Conservation (phyloP, 1,140 invertebrate genomes). For the Drosophila burlai region DNA sequence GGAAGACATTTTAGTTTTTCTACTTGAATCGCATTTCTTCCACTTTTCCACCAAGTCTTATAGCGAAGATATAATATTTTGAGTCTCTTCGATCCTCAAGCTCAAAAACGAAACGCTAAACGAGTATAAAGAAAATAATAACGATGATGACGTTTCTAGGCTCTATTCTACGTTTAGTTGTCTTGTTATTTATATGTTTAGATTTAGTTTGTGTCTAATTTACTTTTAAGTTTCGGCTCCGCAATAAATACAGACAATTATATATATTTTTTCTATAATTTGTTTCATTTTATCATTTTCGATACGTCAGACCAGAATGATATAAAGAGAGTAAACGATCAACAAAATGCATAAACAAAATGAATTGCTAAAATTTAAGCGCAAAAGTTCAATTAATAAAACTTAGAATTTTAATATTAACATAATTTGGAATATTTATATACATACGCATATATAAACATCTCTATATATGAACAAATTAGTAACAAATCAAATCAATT, state of each 20-base stretch:
- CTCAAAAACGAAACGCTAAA: conserved; percentile 28
- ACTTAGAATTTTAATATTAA: conserved; percentile 78
- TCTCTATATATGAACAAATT: conserved; percentile 53
- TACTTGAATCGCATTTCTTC: conserved; percentile 82
- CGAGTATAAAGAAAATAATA: conserved; percentile 12
- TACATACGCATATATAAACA: conserved; percentile 66
- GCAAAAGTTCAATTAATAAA: conserved; percentile 83
- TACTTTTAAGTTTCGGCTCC: conserved; percentile 63
- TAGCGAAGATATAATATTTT: conserved; percentile 30
- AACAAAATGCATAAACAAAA: conserved; percentile 39
- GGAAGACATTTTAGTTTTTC: conserved; percentile 65
- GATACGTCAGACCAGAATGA: conserved; percentile 15
- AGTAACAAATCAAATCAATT: conserved; percentile 65
- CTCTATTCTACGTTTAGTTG: conserved; percentile 62
- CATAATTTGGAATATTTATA: conserved; percentile 76
- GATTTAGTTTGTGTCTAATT: conserved; percentile 51
- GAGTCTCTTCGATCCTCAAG: conserved; percentile 44
- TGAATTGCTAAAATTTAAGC: conserved; percentile 68
- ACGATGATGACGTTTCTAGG: conserved; percentile 38
- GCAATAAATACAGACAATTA: conserved; percentile 63
- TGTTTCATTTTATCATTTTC: conserved; percentile 32
- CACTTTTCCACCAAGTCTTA: conserved; percentile 43
- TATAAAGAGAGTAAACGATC: conserved; percentile 21
- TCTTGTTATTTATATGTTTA: conserved; percentile 60
- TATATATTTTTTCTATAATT: conserved; percentile 54